Conservation (phyloP, 2,888 invertebrate species). For the Abrostola triplasia region DNA sequence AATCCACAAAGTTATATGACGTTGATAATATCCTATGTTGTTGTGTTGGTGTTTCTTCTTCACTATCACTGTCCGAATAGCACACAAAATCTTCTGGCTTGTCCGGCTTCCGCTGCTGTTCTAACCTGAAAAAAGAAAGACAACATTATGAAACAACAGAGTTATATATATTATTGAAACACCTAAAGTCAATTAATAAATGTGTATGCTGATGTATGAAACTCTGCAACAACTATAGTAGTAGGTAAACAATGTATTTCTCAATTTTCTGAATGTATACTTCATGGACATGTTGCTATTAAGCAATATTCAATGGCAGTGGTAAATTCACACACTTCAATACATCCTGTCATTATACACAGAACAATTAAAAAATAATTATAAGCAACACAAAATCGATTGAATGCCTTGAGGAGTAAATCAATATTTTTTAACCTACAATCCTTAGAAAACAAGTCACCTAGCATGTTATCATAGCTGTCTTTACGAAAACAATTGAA, state of each 20-base stretch:
- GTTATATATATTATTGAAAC: background rate
- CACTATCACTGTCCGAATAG: constrained; percentile 96
- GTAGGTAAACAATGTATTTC: background rate
- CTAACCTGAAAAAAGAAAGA: constrained; percentile 81
- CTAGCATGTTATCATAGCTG: constrained; percentile 8
- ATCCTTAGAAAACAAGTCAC: background rate
- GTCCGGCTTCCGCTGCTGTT: constrained; percentile 93
- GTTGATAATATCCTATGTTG: constrained; percentile 92
- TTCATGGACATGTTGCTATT: background rate
- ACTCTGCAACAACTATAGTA: no score
- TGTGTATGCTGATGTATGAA: no score
- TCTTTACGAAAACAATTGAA: constrained; percentile 13
- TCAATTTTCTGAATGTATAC: background rate
- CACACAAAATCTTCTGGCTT: constrained; percentile 97
- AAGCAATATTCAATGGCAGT: background rate
- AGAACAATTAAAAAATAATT: constrained; percentile 19
- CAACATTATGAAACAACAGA: constrained; percentile 25
- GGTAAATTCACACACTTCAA: constrained; percentile 14
- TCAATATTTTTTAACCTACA: background rate
- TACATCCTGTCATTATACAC: constrained; percentile 19
- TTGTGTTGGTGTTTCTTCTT: constrained; percentile 93
- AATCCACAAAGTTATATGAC: constrained; percentile 96
- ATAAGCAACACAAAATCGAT: constrained; percentile 15
- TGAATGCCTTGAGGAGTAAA: constrained; percentile 3
- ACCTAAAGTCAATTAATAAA: no score